phyloP scores from a whole-genome alignment of 2,888 invertebrate species.

The Willowsia nigromaculata region DNA sequence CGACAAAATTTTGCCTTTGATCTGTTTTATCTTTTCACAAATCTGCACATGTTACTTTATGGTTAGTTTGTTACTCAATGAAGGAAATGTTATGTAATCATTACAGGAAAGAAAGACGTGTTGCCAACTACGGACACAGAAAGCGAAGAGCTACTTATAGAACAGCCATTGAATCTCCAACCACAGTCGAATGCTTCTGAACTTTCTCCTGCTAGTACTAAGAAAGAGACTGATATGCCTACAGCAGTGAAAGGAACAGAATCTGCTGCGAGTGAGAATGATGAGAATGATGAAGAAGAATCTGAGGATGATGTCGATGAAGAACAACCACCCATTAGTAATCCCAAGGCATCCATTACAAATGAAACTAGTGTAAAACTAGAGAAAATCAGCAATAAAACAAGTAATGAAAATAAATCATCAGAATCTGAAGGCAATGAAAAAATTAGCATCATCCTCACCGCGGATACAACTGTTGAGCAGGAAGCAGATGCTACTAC shows the following conservation, averaged over 20 bases:
- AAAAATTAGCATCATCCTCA: too few species aligned
- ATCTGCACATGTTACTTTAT: too few species aligned
- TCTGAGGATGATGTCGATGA: conserved; percentile 5
- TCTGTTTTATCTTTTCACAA: too few species aligned
- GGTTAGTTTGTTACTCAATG: not conserved
- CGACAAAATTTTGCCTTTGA: too few species aligned
- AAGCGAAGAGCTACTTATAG: not conserved
- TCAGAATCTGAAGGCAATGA: too few species aligned
- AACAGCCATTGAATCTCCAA: not conserved
- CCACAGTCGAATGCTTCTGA: not conserved
- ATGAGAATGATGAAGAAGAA: conserved; percentile 35
- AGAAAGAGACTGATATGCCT: not conserved
- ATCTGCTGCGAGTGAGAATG: not conserved
- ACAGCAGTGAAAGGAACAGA: not conserved
- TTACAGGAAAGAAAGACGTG: not conserved
- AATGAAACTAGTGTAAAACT: not conserved
- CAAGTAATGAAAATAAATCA: too few species aligned
- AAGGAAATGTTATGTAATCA: not conserved
- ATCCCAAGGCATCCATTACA: not conserved
- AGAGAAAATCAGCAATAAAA: not conserved
- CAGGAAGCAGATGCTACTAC: not conserved
- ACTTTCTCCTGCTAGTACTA: not conserved
- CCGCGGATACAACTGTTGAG: not conserved
- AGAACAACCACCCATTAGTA: not conserved
- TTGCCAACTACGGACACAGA: not conserved